phyloP scores from a whole-genome alignment of 2,888 invertebrate genomes.

The Drosophila melanosoma region DNA sequence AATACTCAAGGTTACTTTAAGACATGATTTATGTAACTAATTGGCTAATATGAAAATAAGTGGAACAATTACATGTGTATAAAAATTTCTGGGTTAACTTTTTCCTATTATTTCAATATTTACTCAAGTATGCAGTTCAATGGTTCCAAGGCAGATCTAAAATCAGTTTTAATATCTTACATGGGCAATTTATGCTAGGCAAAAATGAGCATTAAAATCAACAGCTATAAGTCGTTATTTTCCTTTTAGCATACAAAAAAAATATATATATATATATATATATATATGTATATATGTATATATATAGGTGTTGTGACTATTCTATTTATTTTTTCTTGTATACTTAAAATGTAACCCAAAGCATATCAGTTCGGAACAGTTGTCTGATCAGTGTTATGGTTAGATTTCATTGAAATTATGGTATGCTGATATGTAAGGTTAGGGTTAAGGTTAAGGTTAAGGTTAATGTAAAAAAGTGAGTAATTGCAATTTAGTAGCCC shows the following conservation, averaged over 20 bases:
- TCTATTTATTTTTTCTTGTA: not conserved
- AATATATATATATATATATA: not conserved
- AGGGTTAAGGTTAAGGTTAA: conserved; percentile 32
- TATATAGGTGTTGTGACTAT: not conserved
- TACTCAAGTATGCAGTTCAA: not conserved
- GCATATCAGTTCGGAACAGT: not conserved
- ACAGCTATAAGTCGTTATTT: not conserved
- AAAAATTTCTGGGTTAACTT: not conserved
- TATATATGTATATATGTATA: not conserved
- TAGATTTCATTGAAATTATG: conserved; percentile 59
- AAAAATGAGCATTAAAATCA: not conserved
- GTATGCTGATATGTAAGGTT: conserved; percentile 49
- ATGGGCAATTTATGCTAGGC: not conserved
- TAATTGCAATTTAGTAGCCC: conserved; percentile 56
- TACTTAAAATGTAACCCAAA: not conserved
- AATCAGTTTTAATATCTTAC: not conserved
- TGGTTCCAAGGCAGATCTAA: not conserved
- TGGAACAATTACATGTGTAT: not conserved
- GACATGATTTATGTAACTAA: not conserved
- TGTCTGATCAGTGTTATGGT: not conserved
- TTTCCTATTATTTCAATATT: not conserved
- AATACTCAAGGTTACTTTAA: not conserved
- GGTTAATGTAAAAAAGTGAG: conserved; percentile 42
- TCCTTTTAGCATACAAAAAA: not conserved
- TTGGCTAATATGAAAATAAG: not conserved